Evolutionary conservation across 1,140 invertebrate genomes (phyloP), one percentile per base, ranked within the genome.

Genomic region (Cotesia chilonis): DNA sequence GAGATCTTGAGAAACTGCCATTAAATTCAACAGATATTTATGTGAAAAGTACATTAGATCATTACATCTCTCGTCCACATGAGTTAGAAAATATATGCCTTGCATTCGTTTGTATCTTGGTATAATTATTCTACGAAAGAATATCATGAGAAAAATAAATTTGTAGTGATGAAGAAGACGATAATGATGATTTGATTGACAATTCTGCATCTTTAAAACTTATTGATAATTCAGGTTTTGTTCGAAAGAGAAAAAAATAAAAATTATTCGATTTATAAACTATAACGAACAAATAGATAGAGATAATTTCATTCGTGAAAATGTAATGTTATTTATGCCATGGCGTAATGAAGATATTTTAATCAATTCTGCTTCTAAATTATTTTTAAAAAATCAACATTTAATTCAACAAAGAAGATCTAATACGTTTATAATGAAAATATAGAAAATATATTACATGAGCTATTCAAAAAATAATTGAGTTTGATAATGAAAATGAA

Each of bases 281-380:
- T 74, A 72, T 59, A 76, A 77, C 64, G 47, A 74, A 28, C 35
- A 63, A 36, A 64, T 73, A 73, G 77, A 79, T 76, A 70, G 57
- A 64, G 10, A 6, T 17, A 78, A 79, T 68, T 79, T 75, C 67
- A 79, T 68, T 47, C 65, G 75, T 60, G 75, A 79, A 72, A 70
- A 79, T n/a, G 36, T 79, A 14, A 60, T 78, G 54, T 64, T 79
- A 36, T 80, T 76, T 65, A 71, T 76, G 17, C 75, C 75, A 7
- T 80, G 75, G 74, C 20, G 71, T 65, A 77, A 78, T 75, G 76
- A 79, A 77, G 37, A 37, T 35, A 79, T n/a, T n/a, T 78, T 36
- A 69, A 77, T 52, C 73, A 64, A 60, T 36, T 68, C 54, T 65
- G 79, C 70, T 61, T 17, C 51, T 67, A 64, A 73, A 20, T 59